phyloP scores from a whole-genome alignment of 2,797 vertebrate species.

The Trachops cirrhosus region DNA sequence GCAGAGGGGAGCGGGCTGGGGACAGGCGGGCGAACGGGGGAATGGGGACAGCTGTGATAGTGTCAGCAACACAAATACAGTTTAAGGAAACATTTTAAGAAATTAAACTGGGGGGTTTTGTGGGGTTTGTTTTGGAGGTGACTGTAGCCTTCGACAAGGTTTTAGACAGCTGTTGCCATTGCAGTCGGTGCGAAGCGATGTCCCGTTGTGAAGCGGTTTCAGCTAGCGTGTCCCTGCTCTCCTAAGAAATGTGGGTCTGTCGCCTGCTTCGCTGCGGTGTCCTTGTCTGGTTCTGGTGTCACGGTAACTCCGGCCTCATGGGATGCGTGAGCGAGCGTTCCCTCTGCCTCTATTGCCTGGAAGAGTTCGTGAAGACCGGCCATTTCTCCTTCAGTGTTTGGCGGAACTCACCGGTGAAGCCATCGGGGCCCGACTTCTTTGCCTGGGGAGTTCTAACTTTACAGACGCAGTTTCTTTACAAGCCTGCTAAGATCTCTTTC shows the following conservation, averaged over 20 bases:
- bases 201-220: background rate
- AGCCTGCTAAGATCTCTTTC: background rate
- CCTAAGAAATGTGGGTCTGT: background rate
- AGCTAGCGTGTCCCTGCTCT: background rate
- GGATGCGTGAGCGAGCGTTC: background rate
- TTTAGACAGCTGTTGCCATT: background rate
- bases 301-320: background rate
- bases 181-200: too few relatives aligned
- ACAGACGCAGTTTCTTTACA: background rate
- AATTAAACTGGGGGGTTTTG: too few relatives aligned
- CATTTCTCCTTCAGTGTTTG: background rate
- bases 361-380: background rate
- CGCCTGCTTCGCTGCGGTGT: background rate
- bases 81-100: background rate
- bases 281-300: background rate
- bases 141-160: background rate
- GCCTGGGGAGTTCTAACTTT: background rate
- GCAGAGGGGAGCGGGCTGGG: too few relatives aligned
- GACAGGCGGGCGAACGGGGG: too few relatives aligned
- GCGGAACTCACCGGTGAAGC: background rate
- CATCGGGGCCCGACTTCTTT: background rate
- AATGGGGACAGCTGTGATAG: too few relatives aligned
- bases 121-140: background rate
- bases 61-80: too few relatives aligned
- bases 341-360: background rate